Evolutionary conservation across 2,113 vertebrate genomes (phyloP).

Genomic region (Catharus minimus): DNA sequence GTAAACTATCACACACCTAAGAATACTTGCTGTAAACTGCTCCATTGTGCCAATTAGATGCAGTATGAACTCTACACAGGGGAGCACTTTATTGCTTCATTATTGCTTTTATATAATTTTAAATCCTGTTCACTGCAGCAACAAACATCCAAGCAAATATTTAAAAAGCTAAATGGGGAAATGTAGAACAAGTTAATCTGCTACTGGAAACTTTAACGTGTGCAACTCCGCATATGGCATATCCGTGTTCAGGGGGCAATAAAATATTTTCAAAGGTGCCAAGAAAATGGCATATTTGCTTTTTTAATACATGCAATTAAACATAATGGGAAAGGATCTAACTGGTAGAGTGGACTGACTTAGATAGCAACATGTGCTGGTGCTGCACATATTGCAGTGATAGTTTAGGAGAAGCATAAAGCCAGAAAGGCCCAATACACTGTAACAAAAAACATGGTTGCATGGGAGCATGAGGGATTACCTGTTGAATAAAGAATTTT

Average conservation of each 20-base stretch:
- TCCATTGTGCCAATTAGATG: constrained; percentile 65
- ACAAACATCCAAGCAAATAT: constrained; percentile 42
- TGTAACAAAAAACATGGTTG: accelerated
- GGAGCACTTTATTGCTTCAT: constrained; percentile 41
- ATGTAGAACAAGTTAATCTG: constrained; percentile 3
- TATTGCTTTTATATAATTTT: constrained; percentile 62
- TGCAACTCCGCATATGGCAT: neutral
- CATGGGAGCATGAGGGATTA: neutral
- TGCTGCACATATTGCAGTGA: neutral
- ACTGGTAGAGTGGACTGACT: neutral
- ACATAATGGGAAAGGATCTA: neutral
- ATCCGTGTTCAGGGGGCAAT: neutral
- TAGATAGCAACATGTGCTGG: neutral
- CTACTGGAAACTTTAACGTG: neutral
- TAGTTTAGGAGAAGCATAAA: neutral
- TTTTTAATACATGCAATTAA: neutral
- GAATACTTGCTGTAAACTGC: constrained; percentile 18
- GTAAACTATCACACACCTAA: constrained; percentile 18
- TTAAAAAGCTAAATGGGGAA: constrained; percentile 54
- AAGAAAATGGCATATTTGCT: neutral
- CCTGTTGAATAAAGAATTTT: neutral
- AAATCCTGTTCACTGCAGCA: constrained; percentile 65
- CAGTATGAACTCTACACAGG: constrained; percentile 31
- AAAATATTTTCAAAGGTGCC: constrained; percentile 13
- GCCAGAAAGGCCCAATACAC: neutral